These are phyloP conservation scores for Limosa lapponica DNA, from an alignment of 2,797 vertebrate species.

Conservation along the genomic window DNA sequence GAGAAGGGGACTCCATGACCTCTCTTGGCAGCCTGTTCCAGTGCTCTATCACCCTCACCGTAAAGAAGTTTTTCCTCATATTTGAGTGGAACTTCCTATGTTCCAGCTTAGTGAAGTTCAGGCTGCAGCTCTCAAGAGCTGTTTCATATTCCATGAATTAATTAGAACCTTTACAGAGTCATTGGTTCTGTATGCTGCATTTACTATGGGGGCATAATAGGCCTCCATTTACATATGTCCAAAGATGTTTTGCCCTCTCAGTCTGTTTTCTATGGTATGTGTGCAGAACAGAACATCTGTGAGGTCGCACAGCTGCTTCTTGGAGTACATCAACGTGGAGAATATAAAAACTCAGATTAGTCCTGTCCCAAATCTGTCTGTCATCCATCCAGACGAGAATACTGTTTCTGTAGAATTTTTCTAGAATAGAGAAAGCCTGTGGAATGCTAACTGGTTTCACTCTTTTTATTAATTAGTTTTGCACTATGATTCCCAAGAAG, in stretches of 20 bases:
- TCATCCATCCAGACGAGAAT: background rate
- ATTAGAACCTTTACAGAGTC: background rate
- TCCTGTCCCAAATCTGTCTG: background rate
- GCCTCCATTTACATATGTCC: background rate
- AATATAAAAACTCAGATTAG: background rate
- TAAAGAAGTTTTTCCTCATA: no score
- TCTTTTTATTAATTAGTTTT: background rate
- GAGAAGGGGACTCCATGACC: no score
- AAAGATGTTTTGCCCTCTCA: background rate
- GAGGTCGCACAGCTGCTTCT: background rate
- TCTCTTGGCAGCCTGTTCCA: no score
- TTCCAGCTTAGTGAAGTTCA: background rate
- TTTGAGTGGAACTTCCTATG: no score
- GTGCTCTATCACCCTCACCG: no score
- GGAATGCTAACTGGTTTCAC: background rate
- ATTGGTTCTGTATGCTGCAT: background rate
- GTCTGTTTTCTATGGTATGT: background rate
- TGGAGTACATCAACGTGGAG: background rate
- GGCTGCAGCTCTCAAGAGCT: background rate
- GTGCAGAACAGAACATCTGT: background rate
- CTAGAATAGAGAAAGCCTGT: background rate
- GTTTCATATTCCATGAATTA: background rate
- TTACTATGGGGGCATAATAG: background rate
- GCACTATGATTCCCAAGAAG: background rate
- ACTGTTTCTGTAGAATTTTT: background rate